phyloP scores from a whole-genome alignment of 2,797 vertebrate genomes.

The Clarias laeviceps region DNA sequence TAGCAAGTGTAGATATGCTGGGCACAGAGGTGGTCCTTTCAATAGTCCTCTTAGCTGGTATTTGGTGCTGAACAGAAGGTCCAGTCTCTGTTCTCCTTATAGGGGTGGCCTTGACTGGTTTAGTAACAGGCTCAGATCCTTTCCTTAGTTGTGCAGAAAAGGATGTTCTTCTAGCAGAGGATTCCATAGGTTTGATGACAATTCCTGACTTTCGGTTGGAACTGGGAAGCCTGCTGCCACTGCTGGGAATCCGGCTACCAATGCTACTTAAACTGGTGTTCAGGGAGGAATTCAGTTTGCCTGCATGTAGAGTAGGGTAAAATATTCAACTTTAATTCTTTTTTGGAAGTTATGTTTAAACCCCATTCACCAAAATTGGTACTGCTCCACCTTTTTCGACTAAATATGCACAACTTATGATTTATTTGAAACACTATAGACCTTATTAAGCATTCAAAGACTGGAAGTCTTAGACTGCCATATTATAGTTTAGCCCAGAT shows the following conservation, averaged over 20 bases:
- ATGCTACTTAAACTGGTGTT: slow-evolving; percentile 60
- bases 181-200: slow-evolving; percentile 39
- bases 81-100: slow-evolving; percentile 58
- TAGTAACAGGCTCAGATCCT: slow-evolving; percentile 52
- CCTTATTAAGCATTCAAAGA: neutral
- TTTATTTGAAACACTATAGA: neutral
- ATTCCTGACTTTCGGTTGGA: slow-evolving; percentile 58
- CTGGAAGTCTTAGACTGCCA: neutral
- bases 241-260: slow-evolving; percentile 53
- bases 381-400: neutral
- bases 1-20: slow-evolving; percentile 46
- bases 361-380: neutral
- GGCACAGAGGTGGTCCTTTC: slow-evolving; percentile 58
- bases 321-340: neutral
- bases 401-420: neutral
- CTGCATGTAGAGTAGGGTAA: slow-evolving; percentile 52
- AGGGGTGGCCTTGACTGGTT: slow-evolving; percentile 59
- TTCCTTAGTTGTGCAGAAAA: slow-evolving; percentile 62
- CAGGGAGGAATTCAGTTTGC: slow-evolving; percentile 69
- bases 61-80: slow-evolving; percentile 54
- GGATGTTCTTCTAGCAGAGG: slow-evolving; percentile 55
- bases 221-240: slow-evolving; percentile 53
- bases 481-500: neutral
- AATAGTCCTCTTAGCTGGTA: slow-evolving; percentile 59
- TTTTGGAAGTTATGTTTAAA: neutral